Conservation (phyloP, 2,113 vertebrate genomes). For the Ceuthmochares aereus region DNA sequence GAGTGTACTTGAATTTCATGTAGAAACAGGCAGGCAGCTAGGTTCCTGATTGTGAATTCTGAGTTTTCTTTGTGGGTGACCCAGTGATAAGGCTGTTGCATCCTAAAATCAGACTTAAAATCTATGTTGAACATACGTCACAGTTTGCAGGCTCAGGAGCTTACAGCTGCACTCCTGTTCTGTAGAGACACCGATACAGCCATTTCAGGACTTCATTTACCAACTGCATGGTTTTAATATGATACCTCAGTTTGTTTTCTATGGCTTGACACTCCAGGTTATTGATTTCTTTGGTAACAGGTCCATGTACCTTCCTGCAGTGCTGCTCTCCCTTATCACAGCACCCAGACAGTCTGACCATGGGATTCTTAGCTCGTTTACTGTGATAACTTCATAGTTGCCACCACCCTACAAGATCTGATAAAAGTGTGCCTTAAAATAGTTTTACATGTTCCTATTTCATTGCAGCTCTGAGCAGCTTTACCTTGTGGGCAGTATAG, state of each 20-base stretch:
- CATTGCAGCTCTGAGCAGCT: neutral
- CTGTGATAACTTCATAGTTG: neutral
- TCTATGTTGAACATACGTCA: neutral
- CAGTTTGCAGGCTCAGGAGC: neutral
- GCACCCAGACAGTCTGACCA: neutral
- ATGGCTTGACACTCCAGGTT: neutral
- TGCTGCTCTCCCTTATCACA: neutral
- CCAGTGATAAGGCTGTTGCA: neutral
- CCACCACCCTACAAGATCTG: neutral
- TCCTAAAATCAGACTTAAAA: neutral
- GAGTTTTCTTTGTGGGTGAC: neutral
- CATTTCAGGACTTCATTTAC: neutral
- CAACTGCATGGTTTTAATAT: neutral
- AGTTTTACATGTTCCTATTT: neutral
- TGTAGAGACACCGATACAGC: rapidly evolving
- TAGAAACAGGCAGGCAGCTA: neutral
- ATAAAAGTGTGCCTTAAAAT: neutral
- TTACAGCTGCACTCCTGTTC: neutral
- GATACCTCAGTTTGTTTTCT: neutral
- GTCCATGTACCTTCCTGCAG: neutral
- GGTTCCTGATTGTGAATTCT: neutral
- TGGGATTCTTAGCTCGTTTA: neutral
- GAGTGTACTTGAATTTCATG: neutral
- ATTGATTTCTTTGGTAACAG: neutral
- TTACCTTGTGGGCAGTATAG: neutral